Evolutionary conservation across 2,797 vertebrate species (phyloP), one percentile per base, ranked within the genome.

Genomic region (Scleropages formosus): DNA sequence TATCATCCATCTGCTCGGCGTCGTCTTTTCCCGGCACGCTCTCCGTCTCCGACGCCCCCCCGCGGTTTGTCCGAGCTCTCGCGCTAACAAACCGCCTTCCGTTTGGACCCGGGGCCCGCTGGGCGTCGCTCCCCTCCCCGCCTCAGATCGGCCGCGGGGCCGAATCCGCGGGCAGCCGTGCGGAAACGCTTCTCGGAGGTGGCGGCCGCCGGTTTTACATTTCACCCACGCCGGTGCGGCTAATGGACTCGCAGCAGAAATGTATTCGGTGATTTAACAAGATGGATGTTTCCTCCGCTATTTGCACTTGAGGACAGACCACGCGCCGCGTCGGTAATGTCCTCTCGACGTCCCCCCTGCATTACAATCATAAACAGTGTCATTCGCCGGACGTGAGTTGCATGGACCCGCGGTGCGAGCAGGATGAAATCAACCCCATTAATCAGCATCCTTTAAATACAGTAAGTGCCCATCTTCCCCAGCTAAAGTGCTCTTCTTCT

Each of bases 341-440:
- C 81, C 76, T 77, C 67, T 73, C 63, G 65, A 65, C 61, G 71
- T 72, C 78, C 79, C 47, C 78, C 71, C 76, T 71, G 65, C 76
- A 75, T 80, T 81, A 82, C 80, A 81, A 81, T 78, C 83, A 82
- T 81, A 81, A 85, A 77, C 71, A 56, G 75, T 58, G 76, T 80
- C 80, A 81, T 83, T 83, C 79, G 78, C 67, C 61, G 76, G 81
- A 84, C 78, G 78, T 76, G 74, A 76, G 79, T 83, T 74, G 78
- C 78, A 83, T 79, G 78, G 81, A 77, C 79, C 80, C 53, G 27
- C 64, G 78, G 77, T 82, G 60, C 71, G 44, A 75, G 78, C 75
- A 77, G 67, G 68, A 78, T 76, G 74, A 81, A 74, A 77, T 61
- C 63, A 71, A 26, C 72, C 46, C 81, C 81, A 81, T 85, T 84